phyloP scores from a whole-genome alignment of 2,797 vertebrate genomes.

The Aselliscus stoliczkanus region DNA sequence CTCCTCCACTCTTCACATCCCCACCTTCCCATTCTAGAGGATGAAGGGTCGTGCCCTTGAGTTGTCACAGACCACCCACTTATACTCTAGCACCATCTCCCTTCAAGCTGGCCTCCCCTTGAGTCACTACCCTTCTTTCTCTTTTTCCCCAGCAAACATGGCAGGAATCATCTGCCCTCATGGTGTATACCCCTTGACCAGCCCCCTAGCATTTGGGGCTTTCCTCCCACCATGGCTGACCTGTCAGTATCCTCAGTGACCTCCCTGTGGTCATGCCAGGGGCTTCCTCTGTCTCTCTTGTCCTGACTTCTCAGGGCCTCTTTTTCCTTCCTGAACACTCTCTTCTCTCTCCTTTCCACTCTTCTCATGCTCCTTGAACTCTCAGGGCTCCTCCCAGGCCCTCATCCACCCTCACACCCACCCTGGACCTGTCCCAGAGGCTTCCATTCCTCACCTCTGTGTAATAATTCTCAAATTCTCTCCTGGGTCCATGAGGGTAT shows the following conservation, averaged over 20 bases:
- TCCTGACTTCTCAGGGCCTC: neutral
- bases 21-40: neutral
- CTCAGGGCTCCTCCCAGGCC: neutral
- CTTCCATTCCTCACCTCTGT: neutral
- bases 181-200: neutral
- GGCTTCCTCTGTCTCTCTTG: neutral
- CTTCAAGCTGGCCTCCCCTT: fast-evolving
- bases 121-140: neutral
- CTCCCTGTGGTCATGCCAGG: neutral
- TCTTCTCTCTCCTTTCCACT: neutral
- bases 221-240: neutral
- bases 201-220: neutral
- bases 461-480: neutral
- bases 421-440: neutral
- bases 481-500: neutral
- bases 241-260: neutral
- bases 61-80: neutral
- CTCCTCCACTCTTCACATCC: neutral
- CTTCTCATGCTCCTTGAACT: neutral
- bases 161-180: neutral
- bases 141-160: neutral
- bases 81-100: neutral
- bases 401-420: neutral
- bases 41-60: neutral
- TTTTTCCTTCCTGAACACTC: neutral